These are phyloP conservation scores for Drosophila monieri DNA, from an alignment of 2,888 invertebrate species.

Conservation along the genomic window DNA sequence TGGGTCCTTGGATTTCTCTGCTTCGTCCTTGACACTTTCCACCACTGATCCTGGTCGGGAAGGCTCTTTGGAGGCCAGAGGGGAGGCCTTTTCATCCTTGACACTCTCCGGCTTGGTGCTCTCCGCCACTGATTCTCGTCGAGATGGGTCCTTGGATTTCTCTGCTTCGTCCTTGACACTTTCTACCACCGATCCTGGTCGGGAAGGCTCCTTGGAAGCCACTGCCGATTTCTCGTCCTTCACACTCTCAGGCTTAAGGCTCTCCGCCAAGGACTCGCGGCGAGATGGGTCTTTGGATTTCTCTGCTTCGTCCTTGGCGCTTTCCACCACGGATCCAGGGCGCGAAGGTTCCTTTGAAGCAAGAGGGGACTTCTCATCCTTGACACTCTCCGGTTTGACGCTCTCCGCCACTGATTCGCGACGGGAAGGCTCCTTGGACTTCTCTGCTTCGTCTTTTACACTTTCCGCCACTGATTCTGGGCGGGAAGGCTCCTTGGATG, in stretches of 20 bases:
- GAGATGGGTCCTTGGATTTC: constrained; percentile 16
- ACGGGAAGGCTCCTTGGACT: constrained; percentile 18
- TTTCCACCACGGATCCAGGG: constrained; percentile 26
- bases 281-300: constrained; percentile 72
- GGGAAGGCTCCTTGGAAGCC: constrained; percentile 26
- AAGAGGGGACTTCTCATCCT: constrained; percentile 31
- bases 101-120: constrained; percentile 20
- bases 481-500: constrained; percentile 31
- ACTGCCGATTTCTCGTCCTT: constrained; percentile 29
- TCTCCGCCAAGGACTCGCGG: constrained; percentile 43
- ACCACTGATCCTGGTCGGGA: constrained; percentile 32
- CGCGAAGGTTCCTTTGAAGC: constrained; percentile 32
- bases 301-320: neutral
- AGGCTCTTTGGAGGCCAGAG: constrained; percentile 26
- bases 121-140: constrained; percentile 19
- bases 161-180: constrained; percentile 31
- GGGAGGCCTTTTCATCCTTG: constrained; percentile 37
- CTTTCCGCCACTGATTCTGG: constrained; percentile 26
- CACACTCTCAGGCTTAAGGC: constrained; percentile 6
- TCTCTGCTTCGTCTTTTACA: constrained; percentile 27
- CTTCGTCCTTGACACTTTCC: constrained; percentile 5
- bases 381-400: constrained; percentile 16
- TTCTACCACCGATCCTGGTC: constrained; percentile 23
- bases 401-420: constrained; percentile 23
- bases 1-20: constrained; percentile 52